These are phyloP conservation scores for Tachina lurida DNA, from an alignment of 2,888 invertebrate species.

Conservation along the genomic window DNA sequence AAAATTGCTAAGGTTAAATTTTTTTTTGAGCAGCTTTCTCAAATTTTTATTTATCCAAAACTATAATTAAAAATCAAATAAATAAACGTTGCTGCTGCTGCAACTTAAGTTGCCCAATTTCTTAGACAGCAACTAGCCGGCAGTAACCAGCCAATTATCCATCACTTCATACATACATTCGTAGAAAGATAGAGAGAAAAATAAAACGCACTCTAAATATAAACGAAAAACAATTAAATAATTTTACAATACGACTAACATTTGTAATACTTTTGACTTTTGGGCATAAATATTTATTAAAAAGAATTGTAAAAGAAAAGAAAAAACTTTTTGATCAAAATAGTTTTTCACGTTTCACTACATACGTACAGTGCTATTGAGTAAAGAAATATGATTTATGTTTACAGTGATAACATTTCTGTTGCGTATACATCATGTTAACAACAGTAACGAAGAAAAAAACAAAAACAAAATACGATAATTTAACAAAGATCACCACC, in stretches of 20 bases:
- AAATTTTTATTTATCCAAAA: background rate
- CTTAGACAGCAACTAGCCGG: slow-evolving; percentile 2
- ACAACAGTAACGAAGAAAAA: background rate
- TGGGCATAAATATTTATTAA: background rate
- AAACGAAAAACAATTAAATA: slow-evolving; percentile 36
- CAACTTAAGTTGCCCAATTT: slow-evolving; percentile 24
- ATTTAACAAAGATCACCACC: background rate
- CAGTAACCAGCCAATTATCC: background rate
- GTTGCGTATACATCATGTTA: background rate
- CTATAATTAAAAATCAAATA: slow-evolving; percentile 3
- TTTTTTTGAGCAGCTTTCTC: too few species aligned
- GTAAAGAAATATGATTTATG: background rate
- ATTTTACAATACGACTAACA: background rate
- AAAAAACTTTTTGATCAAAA: background rate
- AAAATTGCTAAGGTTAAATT: too few species aligned
- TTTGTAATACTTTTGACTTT: slow-evolving; percentile 59
- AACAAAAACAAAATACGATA: too few species aligned
- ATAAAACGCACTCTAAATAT: background rate
- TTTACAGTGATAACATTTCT: too few species aligned
- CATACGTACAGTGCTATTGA: background rate
- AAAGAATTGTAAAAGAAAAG: background rate
- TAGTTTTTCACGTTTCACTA: background rate
- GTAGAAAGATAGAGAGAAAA: background rate
- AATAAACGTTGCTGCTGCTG: background rate
- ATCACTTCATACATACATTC: background rate